These are phyloP conservation scores for Cheumatopsyche charites DNA, from an alignment of 1,140 invertebrate genomes.

Conservation along the genomic window DNA sequence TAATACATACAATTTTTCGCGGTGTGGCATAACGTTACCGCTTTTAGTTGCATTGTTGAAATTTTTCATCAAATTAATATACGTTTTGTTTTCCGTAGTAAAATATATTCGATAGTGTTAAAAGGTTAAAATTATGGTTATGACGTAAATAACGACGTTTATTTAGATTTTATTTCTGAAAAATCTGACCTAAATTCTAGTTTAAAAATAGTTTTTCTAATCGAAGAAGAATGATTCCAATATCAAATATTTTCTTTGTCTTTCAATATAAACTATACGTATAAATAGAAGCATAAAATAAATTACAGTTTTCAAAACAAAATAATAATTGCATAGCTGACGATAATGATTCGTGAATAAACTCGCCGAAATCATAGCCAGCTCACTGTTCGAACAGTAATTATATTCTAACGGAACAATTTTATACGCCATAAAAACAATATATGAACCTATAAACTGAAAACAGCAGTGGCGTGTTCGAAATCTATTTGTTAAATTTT, in stretches of 20 bases:
- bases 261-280: background rate
- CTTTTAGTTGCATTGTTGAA: background rate
- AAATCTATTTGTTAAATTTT: slow-evolving; percentile 28
- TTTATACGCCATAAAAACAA: background rate
- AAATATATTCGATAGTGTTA: too few relatives aligned
- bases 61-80: too few relatives aligned
- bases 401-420: background rate
- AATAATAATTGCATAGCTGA: background rate
- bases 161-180: background rate
- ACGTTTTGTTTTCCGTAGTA: too few relatives aligned
- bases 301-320: background rate
- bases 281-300: background rate
- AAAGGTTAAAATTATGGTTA: too few relatives aligned
- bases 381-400: too few relatives aligned
- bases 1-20: slow-evolving; percentile 12
- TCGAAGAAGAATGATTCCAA: too few relatives aligned
- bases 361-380: too few relatives aligned
- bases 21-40: slow-evolving; percentile 24
- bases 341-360: too few relatives aligned
- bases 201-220: background rate
- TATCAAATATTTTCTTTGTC: background rate
- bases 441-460: slow-evolving; percentile 1
- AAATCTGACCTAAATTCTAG: background rate
- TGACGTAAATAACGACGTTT: too few relatives aligned
- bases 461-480: slow-evolving; percentile 6